Evolutionary conservation across 2,113 vertebrate genomes (phyloP), one percentile per base, ranked within the genome.

Genomic region (Lepisosteus osseus): DNA sequence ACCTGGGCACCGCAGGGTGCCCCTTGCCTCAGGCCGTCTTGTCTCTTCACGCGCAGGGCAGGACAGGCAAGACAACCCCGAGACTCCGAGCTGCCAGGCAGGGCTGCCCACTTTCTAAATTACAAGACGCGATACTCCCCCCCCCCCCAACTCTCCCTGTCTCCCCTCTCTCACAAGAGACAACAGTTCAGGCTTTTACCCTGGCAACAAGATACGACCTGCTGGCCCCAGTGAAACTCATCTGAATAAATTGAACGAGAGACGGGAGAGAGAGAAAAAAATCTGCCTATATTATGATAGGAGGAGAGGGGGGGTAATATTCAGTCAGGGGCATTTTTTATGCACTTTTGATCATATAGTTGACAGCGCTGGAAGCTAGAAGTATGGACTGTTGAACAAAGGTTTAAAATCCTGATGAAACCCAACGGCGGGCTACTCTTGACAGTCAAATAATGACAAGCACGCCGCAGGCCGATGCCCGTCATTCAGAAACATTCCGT

Each of bases 341-440:
- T 94, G 94, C 93, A 92, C 90, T 84, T 91, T 89, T 90, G 90
- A 92, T 90, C 84, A 68, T 84, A 85, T 94, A 78, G 90, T 85
- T 95, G 95, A 97, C 96, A 97, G 94, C 86, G 73, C 59, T 85
- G 83, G 90, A 93, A 87, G 91, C 90, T 88, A 87, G 90, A 91
- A 94, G 85, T 92, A 95, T 91, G 94, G 94, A 88, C 94, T 93
- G 90, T 82, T 95, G 95, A 95, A 92, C 95, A 95, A 90, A 89
- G 91, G 87, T 86, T 89, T 87, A 77, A 81, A 85, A 80, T 82
- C 83, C 81, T 92, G 89, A 90, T 87, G 77, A 89, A 87, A 87
- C 85, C 87, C 90, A 87, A 89, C 71, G 88, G 90, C 91, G 83
- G 84, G 84, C 88, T 89, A 82, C 83, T 89, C 90, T 76, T 95